phyloP scores from a whole-genome alignment of 2,797 vertebrate species.

The Gymnothorax reevesii region DNA sequence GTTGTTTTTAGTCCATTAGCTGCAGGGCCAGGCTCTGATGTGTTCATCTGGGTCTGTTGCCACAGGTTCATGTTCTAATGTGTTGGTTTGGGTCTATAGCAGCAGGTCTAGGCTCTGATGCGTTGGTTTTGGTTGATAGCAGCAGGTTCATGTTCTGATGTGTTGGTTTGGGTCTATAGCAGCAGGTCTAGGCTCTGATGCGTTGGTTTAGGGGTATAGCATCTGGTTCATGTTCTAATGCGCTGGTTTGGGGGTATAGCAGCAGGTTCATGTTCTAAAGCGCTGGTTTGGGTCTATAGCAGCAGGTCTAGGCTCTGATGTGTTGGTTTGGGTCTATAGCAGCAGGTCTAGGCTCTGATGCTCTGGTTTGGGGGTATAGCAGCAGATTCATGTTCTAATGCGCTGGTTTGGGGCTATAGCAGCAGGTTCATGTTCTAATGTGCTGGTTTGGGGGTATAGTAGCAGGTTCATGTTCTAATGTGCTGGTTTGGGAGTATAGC shows the following conservation, averaged over 20 bases:
- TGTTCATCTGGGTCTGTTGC: too few relatives aligned
- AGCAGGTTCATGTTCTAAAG: neutral
- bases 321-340: neutral
- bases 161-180: neutral
- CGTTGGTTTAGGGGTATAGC: neutral
- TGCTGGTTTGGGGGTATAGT: neutral
- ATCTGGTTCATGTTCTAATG: slow-evolving; percentile 57
- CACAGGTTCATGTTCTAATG: too few relatives aligned
- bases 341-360: slow-evolving; percentile 53
- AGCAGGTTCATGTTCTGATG: slow-evolving; percentile 52
- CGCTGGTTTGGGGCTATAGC: neutral
- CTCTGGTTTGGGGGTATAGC: neutral
- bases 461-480: slow-evolving; percentile 52
- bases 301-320: slow-evolving; percentile 52
- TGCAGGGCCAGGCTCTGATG: too few relatives aligned
- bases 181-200: slow-evolving; percentile 53
- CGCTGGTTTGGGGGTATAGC: neutral
- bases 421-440: neutral
- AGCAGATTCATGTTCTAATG: slow-evolving; percentile 57
- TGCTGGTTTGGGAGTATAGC: neutral
- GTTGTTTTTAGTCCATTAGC: too few relatives aligned
- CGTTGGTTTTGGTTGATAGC: neutral
- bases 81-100: neutral
- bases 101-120: neutral
- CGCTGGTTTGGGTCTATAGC: neutral